Conservation (phyloP, 92 coral and sea anemone species). For the Parazoanthus darwini region DNA sequence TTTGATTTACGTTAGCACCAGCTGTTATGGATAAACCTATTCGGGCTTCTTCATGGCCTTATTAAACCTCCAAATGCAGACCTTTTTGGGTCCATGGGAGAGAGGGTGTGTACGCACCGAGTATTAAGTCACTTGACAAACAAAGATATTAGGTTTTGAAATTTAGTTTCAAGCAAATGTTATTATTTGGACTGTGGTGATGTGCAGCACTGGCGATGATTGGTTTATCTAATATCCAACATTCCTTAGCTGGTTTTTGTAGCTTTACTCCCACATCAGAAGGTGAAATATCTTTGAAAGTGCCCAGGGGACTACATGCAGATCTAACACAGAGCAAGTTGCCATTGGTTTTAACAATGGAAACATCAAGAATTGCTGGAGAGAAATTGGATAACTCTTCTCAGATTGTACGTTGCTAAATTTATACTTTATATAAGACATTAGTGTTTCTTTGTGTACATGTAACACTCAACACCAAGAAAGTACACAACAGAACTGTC, state of each 20-base stretch:
- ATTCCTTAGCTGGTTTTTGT: conserved; percentile 26
- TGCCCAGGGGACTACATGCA: conserved; percentile 9
- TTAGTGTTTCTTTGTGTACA: not conserved
- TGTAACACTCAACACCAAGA: not conserved
- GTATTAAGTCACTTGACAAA: no score
- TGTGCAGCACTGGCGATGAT: not conserved
- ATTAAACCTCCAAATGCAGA: no score
- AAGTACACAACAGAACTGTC: no score
- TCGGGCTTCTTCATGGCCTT: no score
- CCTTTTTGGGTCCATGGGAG: no score
- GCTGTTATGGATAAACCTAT: no score
- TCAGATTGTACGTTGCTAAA: conserved; percentile 30
- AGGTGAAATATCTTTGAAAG: conserved; percentile 39
- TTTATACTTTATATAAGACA: not conserved
- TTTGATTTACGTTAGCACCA: no score
- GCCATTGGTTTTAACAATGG: conserved; percentile 26
- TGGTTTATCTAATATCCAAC: not conserved
- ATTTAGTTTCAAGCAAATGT: not conserved
- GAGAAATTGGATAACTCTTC: conserved; percentile 6
- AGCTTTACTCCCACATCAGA: conserved; percentile 7
- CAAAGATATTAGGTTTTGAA: no score
- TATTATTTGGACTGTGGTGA: not conserved
- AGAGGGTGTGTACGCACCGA: no score
- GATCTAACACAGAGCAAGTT: not conserved
- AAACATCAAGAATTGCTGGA: conserved; percentile 18